Evolutionary conservation across 2,113 vertebrate genomes (phyloP), one percentile per base, ranked within the genome.

Genomic region (Carassius auratus): DNA sequence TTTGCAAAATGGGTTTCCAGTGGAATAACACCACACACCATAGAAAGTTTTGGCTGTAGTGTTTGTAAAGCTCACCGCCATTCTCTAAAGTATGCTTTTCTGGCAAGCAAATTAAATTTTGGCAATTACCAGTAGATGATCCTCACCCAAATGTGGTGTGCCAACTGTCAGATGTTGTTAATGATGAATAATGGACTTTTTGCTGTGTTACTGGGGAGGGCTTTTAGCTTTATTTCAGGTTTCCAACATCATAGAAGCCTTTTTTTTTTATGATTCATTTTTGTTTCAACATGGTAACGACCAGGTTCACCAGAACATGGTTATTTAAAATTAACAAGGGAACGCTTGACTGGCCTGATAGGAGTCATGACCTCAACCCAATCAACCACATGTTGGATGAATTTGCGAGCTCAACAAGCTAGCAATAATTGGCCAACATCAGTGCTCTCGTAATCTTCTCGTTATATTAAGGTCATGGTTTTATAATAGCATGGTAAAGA

Each of bases 31-130:
- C 68, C 36, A 42, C 38, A 10, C 21, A 52, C n/a, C 38, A 30
- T 9, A 10, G 14, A 17, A 76, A 19, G 50, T 19, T 76, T 76
- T 19, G 26, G 75, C 23, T 33, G 75, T 21, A 33, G 48, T 76
- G 15, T 55, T 55, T 48, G 78, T 26, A 80, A 62, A 81, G 13
- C 57, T 61, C 33, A n/a, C 55, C 2, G 3, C 42, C n/a, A 81
- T 52, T 62, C 55, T 81, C 42, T 33, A 7, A 52, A 81, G 62
- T 81, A 52, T 69, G 45, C 26, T 50, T 81, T 68, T 50, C 17
- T 68, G 62, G 26, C 62, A 68, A 5, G 19, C 26, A 15, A 81
- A 81, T 81, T 0, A 26, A 69, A 15, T 8, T 52, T 81, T 81
- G 59, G 62, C 17, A 48, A 81, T 33, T 52, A 50, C 17, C 17